A percentile compares a stretch with the other conserved stretches of the same genome.
Evolutionary conservation across 2,113 vertebrate species (phyloP).

Genomic region (Gasterosteus nipponicus): DNA sequence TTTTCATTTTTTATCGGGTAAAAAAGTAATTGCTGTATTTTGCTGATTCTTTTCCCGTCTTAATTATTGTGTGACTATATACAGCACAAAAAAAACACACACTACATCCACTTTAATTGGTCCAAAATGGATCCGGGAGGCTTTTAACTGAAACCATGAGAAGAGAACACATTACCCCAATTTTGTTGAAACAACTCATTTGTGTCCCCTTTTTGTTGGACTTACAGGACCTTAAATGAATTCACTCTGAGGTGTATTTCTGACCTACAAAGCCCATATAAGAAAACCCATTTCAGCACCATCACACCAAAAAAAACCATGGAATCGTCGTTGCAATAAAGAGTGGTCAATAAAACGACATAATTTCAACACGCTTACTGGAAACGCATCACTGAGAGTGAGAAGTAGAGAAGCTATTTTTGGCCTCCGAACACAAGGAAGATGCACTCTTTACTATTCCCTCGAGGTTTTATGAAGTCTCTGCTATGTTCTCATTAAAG

Average conservation of each 20-base stretch:
- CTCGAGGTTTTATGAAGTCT: not conserved
- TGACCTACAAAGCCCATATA: not conserved
- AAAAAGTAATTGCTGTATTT: not conserved
- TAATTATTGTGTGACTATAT: not conserved
- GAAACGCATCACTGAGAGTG: constrained; percentile 15
- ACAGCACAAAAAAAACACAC: not conserved
- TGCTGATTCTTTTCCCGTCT: not conserved
- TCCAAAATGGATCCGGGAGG: not conserved
- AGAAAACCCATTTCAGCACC: not conserved
- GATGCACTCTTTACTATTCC: constrained; percentile 29
- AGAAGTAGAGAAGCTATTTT: constrained; percentile 34
- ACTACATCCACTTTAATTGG: not conserved
- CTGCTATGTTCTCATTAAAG: constrained; percentile 22
- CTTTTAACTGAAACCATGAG: not conserved
- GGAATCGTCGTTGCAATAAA: not conserved
- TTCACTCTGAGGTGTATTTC: not conserved
- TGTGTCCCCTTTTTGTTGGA: not conserved
- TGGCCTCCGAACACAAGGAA: constrained; percentile 42
- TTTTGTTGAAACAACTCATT: not conserved
- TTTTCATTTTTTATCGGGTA: not conserved
- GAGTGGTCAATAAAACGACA: constrained; percentile 1
- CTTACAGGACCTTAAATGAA: not conserved
- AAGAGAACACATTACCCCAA: constrained; percentile 8
- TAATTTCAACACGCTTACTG: not conserved
- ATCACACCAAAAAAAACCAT: not conserved